Conservation (phyloP, 2,797 vertebrate species). For the Heterohyrax brucei region DNA sequence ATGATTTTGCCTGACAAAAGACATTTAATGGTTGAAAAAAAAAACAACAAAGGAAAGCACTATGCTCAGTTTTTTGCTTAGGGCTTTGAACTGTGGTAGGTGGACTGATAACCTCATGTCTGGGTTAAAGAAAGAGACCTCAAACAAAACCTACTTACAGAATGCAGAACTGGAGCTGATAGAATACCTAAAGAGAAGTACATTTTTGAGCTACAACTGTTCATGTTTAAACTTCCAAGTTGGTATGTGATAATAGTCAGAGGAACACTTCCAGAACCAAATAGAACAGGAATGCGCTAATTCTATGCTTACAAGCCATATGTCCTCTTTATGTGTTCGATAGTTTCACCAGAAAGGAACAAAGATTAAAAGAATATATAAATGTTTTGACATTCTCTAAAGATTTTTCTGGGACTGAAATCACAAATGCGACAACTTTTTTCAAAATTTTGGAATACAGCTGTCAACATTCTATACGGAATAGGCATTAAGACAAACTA, state of each 20-base stretch:
- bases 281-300: background rate
- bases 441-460: conserved; percentile 14
- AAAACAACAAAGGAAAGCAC: background rate
- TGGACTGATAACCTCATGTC: background rate
- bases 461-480: conserved; percentile 44
- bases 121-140: background rate
- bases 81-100: background rate
- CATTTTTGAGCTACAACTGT: background rate
- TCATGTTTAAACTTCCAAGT: background rate
- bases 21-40: background rate
- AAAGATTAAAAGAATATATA: background rate
- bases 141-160: background rate
- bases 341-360: background rate
- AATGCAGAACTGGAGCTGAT: background rate
- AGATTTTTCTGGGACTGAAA: conserved; percentile 20
- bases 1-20: background rate
- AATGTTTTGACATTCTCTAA: conserved; percentile 29
- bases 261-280: background rate
- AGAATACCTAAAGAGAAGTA: background rate
- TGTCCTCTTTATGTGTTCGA: background rate
- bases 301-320: background rate
- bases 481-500: background rate
- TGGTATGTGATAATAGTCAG: background rate
- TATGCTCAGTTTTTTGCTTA: background rate
- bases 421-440: conserved; percentile 45